phyloP scores from a whole-genome alignment of 2,888 invertebrate species.

The Lasioglossum marginatum region DNA sequence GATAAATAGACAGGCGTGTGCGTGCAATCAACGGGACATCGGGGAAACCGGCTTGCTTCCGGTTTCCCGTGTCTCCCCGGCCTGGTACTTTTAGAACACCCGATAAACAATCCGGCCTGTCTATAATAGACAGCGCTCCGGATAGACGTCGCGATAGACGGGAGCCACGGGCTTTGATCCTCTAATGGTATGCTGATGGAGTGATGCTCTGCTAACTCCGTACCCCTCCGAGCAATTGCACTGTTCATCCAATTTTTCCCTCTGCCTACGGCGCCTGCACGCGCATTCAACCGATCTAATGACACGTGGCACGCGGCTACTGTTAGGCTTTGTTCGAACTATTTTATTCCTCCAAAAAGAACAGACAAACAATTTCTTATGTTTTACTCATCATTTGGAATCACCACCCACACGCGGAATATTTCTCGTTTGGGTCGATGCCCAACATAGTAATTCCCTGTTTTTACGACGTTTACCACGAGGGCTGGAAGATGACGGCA shows the following conservation, averaged over 20 bases:
- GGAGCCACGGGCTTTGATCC: conserved; percentile 65
- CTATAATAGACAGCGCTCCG: conserved; percentile 66
- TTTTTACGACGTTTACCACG: conserved; percentile 17
- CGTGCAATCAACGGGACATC: conserved; percentile 32
- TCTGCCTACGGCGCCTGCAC: conserved; percentile 12
- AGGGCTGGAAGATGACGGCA: not conserved
- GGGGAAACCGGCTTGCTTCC: conserved; percentile 53
- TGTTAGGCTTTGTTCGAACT: no score
- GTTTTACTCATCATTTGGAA: not conserved
- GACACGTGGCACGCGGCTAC: conserved; percentile 47
- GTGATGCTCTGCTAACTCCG: conserved; percentile 77
- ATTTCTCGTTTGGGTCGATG: not conserved
- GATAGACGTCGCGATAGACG: conserved; percentile 52
- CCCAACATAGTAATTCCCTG: not conserved
- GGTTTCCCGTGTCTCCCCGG: conserved; percentile 52
- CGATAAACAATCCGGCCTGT: conserved; percentile 64
- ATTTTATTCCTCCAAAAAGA: no score
- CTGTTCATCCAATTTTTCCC: conserved; percentile 60
- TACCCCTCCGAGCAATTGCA: conserved; percentile 53
- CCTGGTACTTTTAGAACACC: conserved; percentile 68
- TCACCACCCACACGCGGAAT: not conserved
- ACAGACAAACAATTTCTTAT: not conserved
- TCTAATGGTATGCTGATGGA: conserved; percentile 77
- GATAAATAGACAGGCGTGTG: conserved; percentile 45
- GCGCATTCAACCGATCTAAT: conserved; percentile 43